These are phyloP conservation scores for Leptinotarsa rubiginosa DNA, from an alignment of 2,888 invertebrate genomes.

Conservation along the genomic window DNA sequence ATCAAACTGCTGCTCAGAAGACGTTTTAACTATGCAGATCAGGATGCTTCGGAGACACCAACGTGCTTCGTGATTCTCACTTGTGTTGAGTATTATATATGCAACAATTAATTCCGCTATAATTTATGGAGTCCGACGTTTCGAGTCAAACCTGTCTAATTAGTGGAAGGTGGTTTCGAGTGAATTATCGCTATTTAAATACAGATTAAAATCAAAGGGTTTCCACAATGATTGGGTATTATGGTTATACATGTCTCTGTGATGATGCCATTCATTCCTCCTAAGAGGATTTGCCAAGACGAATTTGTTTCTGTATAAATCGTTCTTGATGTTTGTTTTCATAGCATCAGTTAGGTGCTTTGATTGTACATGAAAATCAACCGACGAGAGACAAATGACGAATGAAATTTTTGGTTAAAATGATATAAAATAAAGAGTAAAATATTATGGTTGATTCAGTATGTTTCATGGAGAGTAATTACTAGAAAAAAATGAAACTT, in stretches of 20 bases:
- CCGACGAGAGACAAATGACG: no score
- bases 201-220: constrained; percentile 39
- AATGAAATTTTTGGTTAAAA: no score
- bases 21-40: constrained; percentile 14
- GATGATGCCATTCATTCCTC: constrained; percentile 15
- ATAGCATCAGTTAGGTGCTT: not conserved
- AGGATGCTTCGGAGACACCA: constrained; percentile 22
- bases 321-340: constrained; percentile 14
- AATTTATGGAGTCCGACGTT: constrained; percentile 28
- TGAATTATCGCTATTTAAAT: constrained; percentile 43
- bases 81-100: constrained; percentile 39
- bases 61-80: constrained; percentile 36
- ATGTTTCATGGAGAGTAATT: no score
- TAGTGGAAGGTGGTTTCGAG: constrained; percentile 40
- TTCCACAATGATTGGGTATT: constrained; percentile 41
- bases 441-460: no score
- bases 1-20: not conserved
- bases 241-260: constrained; percentile 31
- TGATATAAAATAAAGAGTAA: no score
- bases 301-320: constrained; percentile 12
- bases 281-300: constrained; percentile 23
- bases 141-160: constrained; percentile 39
- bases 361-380: no score
- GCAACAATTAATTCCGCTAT: constrained; percentile 46
- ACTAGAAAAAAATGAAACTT: no score